A percentile compares a stretch with the other conserved stretches of the same genome.
phyloP scores from a whole-genome alignment of 2,797 vertebrate genomes.

The Acipenser oxyrinchus region DNA sequence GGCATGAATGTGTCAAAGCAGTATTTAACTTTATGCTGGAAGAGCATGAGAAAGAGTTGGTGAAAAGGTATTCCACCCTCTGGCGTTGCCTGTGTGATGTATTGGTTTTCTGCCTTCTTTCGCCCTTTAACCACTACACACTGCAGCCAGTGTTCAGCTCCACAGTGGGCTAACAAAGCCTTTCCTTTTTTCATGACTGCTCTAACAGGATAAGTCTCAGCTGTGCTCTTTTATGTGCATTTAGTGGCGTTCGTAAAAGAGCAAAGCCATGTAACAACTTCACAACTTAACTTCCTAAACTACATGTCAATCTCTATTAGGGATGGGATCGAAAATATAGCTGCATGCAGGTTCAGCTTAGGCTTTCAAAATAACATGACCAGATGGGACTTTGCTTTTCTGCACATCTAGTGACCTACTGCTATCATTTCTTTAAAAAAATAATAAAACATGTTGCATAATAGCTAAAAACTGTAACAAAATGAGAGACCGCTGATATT shows the following conservation, averaged over 20 bases:
- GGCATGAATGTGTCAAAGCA: no score
- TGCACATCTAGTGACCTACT: background rate
- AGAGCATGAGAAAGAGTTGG: background rate
- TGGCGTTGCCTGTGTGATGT: conserved; percentile 26
- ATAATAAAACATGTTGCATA: no score
- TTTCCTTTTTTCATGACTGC: conserved; percentile 48
- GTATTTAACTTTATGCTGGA: no score
- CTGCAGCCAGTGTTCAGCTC: conserved; percentile 50
- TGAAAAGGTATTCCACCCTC: conserved; percentile 4
- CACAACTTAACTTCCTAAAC: conserved; percentile 49
- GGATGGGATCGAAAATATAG: background rate
- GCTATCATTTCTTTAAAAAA: no score
- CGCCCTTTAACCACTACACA: conserved; percentile 36
- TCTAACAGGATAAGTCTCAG: conserved; percentile 21
- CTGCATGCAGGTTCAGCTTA: no score
- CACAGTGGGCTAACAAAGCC: conserved; percentile 48
- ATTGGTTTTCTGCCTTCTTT: conserved; percentile 42
- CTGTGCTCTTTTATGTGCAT: conserved; percentile 17
- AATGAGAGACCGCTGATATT: background rate
- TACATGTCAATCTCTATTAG: conserved; percentile 17
- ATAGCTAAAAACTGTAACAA: no score
- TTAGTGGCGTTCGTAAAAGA: conserved; percentile 26
- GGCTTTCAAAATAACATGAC: conserved; percentile 6
- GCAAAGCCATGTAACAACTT: conserved; percentile 34
- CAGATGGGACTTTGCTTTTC: background rate